Percentiles rank a stretch among this genome's conserved stretches.
phyloP scores from a whole-genome alignment of 2,888 invertebrate species.

The Melolontha melolontha region DNA sequence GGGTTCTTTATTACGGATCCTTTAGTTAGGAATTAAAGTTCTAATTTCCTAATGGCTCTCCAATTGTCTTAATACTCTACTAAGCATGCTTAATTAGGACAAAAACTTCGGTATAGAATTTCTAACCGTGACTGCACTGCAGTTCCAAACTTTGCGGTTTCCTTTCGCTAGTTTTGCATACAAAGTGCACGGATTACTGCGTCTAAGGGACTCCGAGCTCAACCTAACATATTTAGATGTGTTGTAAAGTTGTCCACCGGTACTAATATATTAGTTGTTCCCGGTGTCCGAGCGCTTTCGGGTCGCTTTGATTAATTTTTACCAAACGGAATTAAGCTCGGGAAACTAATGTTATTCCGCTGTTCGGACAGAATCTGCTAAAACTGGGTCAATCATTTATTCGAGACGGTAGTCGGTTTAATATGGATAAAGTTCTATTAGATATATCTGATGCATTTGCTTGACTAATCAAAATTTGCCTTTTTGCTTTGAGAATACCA shows the following conservation, averaged over 20 bases:
- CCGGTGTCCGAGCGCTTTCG: slow-evolving; percentile 17
- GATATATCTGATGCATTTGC: slow-evolving; percentile 6
- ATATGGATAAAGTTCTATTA: slow-evolving; percentile 15
- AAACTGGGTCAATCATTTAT: slow-evolving; percentile 23
- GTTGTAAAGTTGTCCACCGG: slow-evolving; percentile 23
- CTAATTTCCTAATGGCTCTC: slow-evolving; percentile 14
- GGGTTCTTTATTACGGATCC: no score
- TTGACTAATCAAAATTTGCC: not conserved
- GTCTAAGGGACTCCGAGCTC: not conserved
- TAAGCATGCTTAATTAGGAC: slow-evolving; percentile 12
- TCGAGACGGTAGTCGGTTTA: slow-evolving; percentile 13
- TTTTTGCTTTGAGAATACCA: not conserved
- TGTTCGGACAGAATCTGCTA: slow-evolving; percentile 17
- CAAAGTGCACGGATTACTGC: slow-evolving; percentile 23
- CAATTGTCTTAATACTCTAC: slow-evolving; percentile 17
- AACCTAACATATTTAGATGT: slow-evolving; percentile 29
- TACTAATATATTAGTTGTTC: slow-evolving; percentile 23
- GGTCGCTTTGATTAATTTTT: slow-evolving; percentile 34
- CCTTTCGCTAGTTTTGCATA: slow-evolving; percentile 23
- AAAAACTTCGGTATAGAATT: slow-evolving; percentile 5
- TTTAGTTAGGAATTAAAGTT: not conserved
- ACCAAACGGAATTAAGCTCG: slow-evolving; percentile 29
- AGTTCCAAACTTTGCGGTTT: slow-evolving; percentile 28
- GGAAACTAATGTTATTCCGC: slow-evolving; percentile 20
- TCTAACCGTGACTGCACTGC: slow-evolving; percentile 1